phyloP scores from a whole-genome alignment of 2,888 invertebrate genomes.

The Ectobius pallidus region DNA sequence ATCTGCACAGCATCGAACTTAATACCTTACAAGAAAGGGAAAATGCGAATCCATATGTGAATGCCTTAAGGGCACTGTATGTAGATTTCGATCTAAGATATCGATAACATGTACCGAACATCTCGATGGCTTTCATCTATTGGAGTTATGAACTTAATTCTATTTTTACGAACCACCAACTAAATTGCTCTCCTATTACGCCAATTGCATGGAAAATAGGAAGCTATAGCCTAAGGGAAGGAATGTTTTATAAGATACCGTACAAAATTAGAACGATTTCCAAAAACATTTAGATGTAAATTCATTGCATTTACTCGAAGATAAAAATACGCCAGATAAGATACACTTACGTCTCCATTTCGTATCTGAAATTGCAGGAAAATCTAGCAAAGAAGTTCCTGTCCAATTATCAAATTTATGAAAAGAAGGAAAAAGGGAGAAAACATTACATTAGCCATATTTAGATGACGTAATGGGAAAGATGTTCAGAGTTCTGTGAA shows the following conservation, averaged over 20 bases:
- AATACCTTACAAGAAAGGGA: not conserved
- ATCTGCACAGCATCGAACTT: too few species aligned
- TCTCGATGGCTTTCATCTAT: constrained; percentile 2
- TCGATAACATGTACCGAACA: constrained; percentile 5
- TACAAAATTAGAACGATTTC: constrained; percentile 32
- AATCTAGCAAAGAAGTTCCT: constrained; percentile 4
- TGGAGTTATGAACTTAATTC: not conserved
- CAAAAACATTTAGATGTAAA: constrained; percentile 36
- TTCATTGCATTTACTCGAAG: constrained; percentile 26
- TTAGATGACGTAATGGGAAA: not conserved
- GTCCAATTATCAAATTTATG: constrained; percentile 31
- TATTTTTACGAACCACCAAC: constrained; percentile 1
- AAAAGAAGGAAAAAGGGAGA: not conserved
- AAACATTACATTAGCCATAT: not conserved
- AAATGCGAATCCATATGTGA: not conserved
- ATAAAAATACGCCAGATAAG: not conserved
- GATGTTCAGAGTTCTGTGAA: not conserved
- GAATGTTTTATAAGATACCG: constrained; percentile 1
- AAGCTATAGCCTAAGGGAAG: not conserved
- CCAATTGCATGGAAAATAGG: constrained; percentile 31
- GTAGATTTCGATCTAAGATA: constrained; percentile 20
- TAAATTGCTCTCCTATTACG: constrained; percentile 32
- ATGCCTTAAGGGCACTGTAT: not conserved
- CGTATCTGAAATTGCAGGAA: not conserved
- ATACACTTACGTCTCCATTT: not conserved